These are phyloP conservation scores for Drosophila pullipes DNA, from an alignment of 2,888 invertebrate genomes.

Conservation along the genomic window DNA sequence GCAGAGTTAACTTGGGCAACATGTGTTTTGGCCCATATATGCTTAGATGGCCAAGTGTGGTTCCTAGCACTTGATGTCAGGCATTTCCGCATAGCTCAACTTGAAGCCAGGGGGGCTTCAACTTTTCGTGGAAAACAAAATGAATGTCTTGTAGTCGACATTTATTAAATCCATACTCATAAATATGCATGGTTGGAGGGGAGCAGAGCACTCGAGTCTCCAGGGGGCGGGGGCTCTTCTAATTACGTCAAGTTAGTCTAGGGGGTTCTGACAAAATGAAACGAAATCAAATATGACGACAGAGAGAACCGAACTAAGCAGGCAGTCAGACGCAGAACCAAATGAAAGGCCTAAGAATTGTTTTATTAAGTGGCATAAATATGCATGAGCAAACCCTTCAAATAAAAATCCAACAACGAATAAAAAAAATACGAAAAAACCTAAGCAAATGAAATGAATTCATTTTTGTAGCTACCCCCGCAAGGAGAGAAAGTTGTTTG, in stretches of 20 bases:
- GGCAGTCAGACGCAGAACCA: slow-evolving; percentile 29
- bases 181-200: slow-evolving; percentile 72
- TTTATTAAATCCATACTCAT: slow-evolving; percentile 83
- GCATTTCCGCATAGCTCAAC: slow-evolving; percentile 51
- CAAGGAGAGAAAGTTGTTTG: slow-evolving; percentile 56
- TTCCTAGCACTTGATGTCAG: slow-evolving; percentile 7
- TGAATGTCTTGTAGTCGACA: slow-evolving; percentile 25
- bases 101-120: neutral
- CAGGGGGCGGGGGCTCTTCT: slow-evolving; percentile 39
- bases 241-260: slow-evolving; percentile 58
- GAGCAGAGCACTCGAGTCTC: slow-evolving; percentile 12
- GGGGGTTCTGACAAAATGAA: slow-evolving; percentile 33
- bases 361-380: slow-evolving; percentile 78
- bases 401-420: slow-evolving; percentile 32
- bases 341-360: slow-evolving; percentile 50
- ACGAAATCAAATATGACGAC: slow-evolving; percentile 48
- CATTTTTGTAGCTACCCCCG: slow-evolving; percentile 40
- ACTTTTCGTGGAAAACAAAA: slow-evolving; percentile 34
- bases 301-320: slow-evolving; percentile 28
- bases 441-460: slow-evolving; percentile 18
- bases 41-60: slow-evolving; percentile 9
- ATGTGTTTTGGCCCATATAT: slow-evolving; percentile 66
- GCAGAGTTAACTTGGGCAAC: slow-evolving; percentile 37
- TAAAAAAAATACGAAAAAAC: neutral
- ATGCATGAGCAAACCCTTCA: slow-evolving; percentile 73